Evolutionary conservation across 2,797 vertebrate genomes (phyloP).

Genomic region (Danionella dracula): DNA sequence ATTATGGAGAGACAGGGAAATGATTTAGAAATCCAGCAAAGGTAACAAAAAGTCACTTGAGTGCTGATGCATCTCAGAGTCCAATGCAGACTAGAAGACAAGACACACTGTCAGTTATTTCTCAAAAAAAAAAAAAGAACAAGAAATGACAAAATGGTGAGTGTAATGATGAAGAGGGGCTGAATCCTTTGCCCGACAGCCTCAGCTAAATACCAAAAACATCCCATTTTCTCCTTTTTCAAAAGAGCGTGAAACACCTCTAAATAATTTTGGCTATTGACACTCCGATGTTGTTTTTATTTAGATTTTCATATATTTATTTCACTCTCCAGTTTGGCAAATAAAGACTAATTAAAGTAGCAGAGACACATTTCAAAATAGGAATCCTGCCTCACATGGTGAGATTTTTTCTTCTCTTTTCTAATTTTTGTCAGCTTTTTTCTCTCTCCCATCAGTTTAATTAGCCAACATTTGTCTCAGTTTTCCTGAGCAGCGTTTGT

Average conservation of each 20-base stretch:
- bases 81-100: constrained; percentile 9
- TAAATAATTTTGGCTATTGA: constrained; percentile 10
- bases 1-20: constrained; percentile 48
- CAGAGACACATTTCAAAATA: constrained; percentile 50
- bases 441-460: constrained; percentile 73
- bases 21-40: constrained; percentile 43
- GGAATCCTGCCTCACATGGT: constrained; percentile 39
- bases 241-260: not conserved
- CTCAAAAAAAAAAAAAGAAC: not conserved
- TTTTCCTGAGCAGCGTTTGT: constrained; percentile 81
- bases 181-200: not conserved
- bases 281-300: constrained; percentile 20
- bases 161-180: not conserved
- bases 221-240: not conserved
- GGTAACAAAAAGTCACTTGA: constrained; percentile 20
- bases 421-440: constrained; percentile 70
- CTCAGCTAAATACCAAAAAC: constrained; percentile 21
- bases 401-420: constrained; percentile 39
- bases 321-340: constrained; percentile 33
- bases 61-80: constrained; percentile 16
- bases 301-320: constrained; percentile 32
- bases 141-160: constrained; percentile 6
- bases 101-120: not conserved
- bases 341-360: constrained; percentile 56
- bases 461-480: constrained; percentile 88